Conservation (phyloP, 2,888 invertebrate genomes). For the Lycophotia porphyrea region DNA sequence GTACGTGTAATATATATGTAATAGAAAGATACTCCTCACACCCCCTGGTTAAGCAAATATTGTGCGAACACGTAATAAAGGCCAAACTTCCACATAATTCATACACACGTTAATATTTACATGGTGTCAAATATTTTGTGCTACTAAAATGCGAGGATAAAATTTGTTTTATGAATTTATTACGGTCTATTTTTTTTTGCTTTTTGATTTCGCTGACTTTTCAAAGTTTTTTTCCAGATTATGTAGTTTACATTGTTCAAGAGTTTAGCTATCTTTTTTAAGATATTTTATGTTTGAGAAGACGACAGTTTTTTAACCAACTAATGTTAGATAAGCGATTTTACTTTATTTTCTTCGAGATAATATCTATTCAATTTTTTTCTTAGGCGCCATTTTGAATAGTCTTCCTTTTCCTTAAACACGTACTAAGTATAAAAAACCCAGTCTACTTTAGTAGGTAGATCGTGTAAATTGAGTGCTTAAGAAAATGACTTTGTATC, state of each 20-base stretch:
- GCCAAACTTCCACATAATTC: conserved; percentile 48
- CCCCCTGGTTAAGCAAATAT: conserved; percentile 54
- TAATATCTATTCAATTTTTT: neutral
- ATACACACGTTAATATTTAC: conserved; percentile 40
- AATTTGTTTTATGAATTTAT: conserved; percentile 20
- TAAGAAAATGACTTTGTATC: conserved; percentile 51
- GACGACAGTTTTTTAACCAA: neutral
- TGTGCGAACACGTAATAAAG: conserved; percentile 55
- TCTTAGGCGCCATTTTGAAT: neutral
- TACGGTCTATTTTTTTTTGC: neutral
- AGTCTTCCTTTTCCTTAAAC: neutral
- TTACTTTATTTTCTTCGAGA: neutral
- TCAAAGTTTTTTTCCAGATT: neutral
- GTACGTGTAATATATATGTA: conserved; percentile 31
- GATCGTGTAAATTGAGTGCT: conserved; percentile 52
- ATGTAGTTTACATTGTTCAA: neutral
- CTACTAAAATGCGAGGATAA: conserved; percentile 34
- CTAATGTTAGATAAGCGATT: neutral
- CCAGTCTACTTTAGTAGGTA: conserved; percentile 9
- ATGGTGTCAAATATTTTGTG: conserved; percentile 32
- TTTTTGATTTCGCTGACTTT: neutral
- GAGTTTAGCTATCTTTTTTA: neutral
- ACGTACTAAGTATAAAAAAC: conserved; percentile 1
- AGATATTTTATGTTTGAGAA: neutral
- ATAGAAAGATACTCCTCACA: conserved; percentile 40